These are phyloP conservation scores for Morinoia aosen DNA, from an alignment of 2,888 invertebrate genomes.

Conservation along the genomic window DNA sequence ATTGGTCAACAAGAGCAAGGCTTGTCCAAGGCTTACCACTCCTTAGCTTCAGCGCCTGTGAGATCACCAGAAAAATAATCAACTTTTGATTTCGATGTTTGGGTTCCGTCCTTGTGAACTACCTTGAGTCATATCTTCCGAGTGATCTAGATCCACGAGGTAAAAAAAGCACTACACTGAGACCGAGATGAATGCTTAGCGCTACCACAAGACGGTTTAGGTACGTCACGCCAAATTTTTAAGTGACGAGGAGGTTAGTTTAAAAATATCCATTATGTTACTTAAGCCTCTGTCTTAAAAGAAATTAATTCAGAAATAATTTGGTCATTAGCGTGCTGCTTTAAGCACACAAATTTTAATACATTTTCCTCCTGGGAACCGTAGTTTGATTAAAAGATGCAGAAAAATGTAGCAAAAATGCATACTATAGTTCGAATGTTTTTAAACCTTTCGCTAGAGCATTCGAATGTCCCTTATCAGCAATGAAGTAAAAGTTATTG, in stretches of 20 bases:
- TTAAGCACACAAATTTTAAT: no score
- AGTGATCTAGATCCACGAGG: not conserved
- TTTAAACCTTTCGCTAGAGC: no score
- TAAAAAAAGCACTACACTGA: not conserved
- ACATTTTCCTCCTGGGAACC: no score
- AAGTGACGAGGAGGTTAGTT: not conserved
- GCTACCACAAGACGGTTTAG: not conserved
- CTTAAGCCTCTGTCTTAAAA: not conserved
- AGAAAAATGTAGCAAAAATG: no score
- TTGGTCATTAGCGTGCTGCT: no score
- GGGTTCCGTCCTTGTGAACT: not conserved
- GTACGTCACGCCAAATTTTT: not conserved
- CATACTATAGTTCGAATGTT: no score
- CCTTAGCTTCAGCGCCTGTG: not conserved
- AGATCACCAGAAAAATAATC: not conserved
- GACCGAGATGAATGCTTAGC: not conserved
- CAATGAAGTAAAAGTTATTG: no score
- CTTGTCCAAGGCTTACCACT: not conserved
- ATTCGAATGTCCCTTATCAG: no score
- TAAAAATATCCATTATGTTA: not conserved
- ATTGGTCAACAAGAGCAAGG: conserved; percentile 12
- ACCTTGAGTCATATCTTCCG: not conserved
- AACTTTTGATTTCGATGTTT: not conserved
- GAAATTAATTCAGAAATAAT: no score
- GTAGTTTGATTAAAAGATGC: no score